These are phyloP conservation scores for Sus scrofa DNA, from an alignment of 2,113 vertebrate species.

Conservation along the genomic window T2T-Sscrofa CM000821.6:14093501-14094000, in stretches of 20 bases:
- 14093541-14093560: background rate
- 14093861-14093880: background rate
- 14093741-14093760: conserved; percentile 26
- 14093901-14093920: background rate
- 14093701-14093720: background rate
- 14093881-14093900: background rate
- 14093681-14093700: conserved; percentile 51
- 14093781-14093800: background rate
- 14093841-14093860: background rate
- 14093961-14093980: background rate
- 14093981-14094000: background rate
- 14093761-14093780: background rate
- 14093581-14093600: conserved; percentile 31
- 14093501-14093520: conserved; percentile 34
- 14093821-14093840: background rate
- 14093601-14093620: background rate
- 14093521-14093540: conserved; percentile 48
- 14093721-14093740: conserved; percentile 51
- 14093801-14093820: conserved; percentile 40
- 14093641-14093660: conserved; percentile 2
- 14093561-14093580: conserved; percentile 59
- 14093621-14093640: conserved; percentile 25
- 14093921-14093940: background rate
- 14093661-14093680: background rate
- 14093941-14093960: background rate